Evolutionary conservation across 2,113 vertebrate genomes (phyloP), one percentile per base, ranked within the genome.

Genomic region (Ranitomeya variabilis): DNA sequence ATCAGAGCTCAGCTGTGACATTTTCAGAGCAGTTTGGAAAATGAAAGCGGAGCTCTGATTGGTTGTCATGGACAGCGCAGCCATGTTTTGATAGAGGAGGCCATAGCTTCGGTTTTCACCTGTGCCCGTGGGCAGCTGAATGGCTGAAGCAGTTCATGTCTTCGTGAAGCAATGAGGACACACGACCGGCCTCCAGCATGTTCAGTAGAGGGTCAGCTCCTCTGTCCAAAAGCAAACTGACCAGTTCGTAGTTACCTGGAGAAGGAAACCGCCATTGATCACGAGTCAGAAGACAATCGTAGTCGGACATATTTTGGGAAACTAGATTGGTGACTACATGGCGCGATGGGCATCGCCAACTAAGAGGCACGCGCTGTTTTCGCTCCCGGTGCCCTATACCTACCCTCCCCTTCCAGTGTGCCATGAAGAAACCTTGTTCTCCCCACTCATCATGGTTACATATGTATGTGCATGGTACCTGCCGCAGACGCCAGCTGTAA

Each of bases 121-220:
- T 98, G 95, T 99, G 98, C 85, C 98, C 98, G 0, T 99, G 98
- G 16, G 98, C 97, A 0, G 98, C 98, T 0, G 98, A 97, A 54
- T 99, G 97, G 90, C 98, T 99, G 94, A 99, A 99, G 93, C 98
- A 99, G 89, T 99, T 99, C 98, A 99, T 99, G 26, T 97, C 96
- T 89, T 99, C 98, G 0, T 98, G 97, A 1, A 99, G 96, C 0
- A 97, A 97, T 0, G 97, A 95, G 0, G 97, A 97, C 89, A 99
- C 94, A 0, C 96, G 95, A 0, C 96, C 97, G 90, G 97, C 95
- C 19, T 97, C 97, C 0, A 96, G 92, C 92, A 95, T 95, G 90
- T 95, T 97, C 69, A 97, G 94, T 73, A 99, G 95, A 0, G 98
- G 98, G 59, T 99, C 98, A 0, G 98, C 98, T 0, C 97, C 98